Base-by-base conservation (phyloP, 2,113 vertebrate species). In the Caracal caracal region DNA sequence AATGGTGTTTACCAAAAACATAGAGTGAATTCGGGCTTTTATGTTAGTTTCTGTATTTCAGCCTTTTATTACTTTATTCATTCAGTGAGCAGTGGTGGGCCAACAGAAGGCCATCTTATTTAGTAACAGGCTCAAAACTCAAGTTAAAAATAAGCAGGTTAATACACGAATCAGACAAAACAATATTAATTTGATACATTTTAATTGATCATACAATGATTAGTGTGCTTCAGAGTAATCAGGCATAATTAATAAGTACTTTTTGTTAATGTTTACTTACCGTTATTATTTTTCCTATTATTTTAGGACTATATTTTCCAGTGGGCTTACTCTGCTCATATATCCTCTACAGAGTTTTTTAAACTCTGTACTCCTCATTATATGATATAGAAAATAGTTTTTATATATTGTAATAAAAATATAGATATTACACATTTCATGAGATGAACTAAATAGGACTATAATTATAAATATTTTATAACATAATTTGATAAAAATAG, bases 401-500 rank as follows among this genome's bases (percentile, higher is more conserved):
- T 71, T 2, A 49, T 70, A 5, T 40, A 3, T 80, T 66, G 66
- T 51, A 89, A 40, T 68, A 63, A 88, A 75, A 71, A 87, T n/a
- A 95, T 30, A 59, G 90, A 51, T 63, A 61, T 7, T 35, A 83
- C 87, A 56, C 11, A 65, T 59, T 80, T 76, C 5, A 83, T 63
- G 19, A 84, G 26, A 93, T 90, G n/a, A 70, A 76, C 88, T 80
- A 40, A 66, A 88, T 70, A 20, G 10, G 20, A 20, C 3, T 49
- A 53, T 82, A 87, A 59, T 28, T n/a, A 83, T 84, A 87, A 65
- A 82, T 82, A 70, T 68, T 94, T 94, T 94, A 33, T 22, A 56
- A 15, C 20, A 88, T 68, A 13, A 53, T 71, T 87, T 89, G 3
- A 71, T 86, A 40, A 66, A 95, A 80, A 35, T 88, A 7, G 1